phyloP scores from a whole-genome alignment of 2,113 vertebrate genomes.

The Electrona antarctica region DNA sequence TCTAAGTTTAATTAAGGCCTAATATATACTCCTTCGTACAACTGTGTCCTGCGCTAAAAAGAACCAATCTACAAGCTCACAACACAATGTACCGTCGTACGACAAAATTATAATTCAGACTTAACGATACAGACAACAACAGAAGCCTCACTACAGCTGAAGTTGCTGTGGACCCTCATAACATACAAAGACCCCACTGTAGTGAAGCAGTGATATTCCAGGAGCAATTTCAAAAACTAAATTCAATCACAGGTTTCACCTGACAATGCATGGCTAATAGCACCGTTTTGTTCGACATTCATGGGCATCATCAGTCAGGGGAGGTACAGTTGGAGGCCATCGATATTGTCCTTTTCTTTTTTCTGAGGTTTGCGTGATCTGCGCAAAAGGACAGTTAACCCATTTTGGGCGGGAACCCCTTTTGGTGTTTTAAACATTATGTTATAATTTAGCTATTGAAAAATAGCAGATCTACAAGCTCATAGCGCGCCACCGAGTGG shows the following conservation, averaged over 20 bases:
- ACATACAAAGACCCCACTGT: neutral
- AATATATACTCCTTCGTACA: neutral
- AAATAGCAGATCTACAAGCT: no score
- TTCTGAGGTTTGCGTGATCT: no score
- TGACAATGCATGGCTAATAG: conserved; percentile 47
- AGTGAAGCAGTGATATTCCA: conserved; percentile 8
- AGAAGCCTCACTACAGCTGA: conserved; percentile 1
- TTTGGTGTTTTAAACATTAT: no score
- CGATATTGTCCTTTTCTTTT: no score
- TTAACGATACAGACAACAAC: conserved; percentile 1
- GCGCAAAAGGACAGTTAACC: no score
- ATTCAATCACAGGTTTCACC: conserved; percentile 33
- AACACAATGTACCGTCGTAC: no score
- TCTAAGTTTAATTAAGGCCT: conserved; percentile 21
- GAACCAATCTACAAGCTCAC: no score
- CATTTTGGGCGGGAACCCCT: no score
- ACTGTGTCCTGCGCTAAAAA: no score
- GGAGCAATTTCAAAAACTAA: conserved; percentile 27
- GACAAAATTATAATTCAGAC: neutral
- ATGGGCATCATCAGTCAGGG: conserved; percentile 6
- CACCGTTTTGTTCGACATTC: conserved; percentile 63
- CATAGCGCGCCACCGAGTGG: no score
- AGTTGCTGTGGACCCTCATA: conserved; percentile 4
- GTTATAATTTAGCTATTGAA: no score
- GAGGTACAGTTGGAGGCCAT: no score